Evolutionary conservation across 2,888 invertebrate genomes (phyloP), one percentile per base, ranked within the genome.

Genomic region (Tholera decimalis): DNA sequence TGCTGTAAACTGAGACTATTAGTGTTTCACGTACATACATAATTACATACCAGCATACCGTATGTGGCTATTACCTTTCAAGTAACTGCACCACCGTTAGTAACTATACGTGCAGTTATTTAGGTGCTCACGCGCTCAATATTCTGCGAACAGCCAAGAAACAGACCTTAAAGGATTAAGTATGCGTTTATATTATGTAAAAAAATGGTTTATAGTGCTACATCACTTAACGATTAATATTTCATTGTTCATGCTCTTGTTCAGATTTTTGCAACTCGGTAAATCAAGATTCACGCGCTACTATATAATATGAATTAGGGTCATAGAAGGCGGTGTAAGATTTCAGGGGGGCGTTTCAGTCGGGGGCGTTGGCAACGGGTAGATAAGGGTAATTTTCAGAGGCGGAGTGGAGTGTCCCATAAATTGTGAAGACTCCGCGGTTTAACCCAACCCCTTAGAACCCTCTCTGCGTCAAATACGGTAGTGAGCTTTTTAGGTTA

Each of bases 311-410:
- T 6, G 28, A 18, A 28, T 43, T 51, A 28, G 30, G 63, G 37
- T 44, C 51, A 51, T 2, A 44, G 77, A 39, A 65, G 77, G 73
- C 61, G 77, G 66, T 43, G n/a, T 50, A 55, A 60, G 22, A 49
- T 56, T 76, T 70, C 72, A 61, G 67, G 24, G 54, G 61, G 77
- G 73, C 73, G 74, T 72, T 72, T 75, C 57, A 77, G 77, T 55
- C 58, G 58, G 73, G 77, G 77, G 61, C 73, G 57, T 55, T 58
- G 20, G 37, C 54, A 60, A 65, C 57, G 57, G 22, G 20, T 51
- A 59, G 50, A 39, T 67, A 55, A 44, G 46, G 55, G 61, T 18
- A 43, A 59, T 49, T 60, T 74, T 65, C 71, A 72, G 57, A 72
- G 73, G 72, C 77, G 77, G 72, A 76, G 76, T 46, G 11, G 15